Conservation (phyloP, 2,888 invertebrate species). For the Pseudanteris insignis region DNA sequence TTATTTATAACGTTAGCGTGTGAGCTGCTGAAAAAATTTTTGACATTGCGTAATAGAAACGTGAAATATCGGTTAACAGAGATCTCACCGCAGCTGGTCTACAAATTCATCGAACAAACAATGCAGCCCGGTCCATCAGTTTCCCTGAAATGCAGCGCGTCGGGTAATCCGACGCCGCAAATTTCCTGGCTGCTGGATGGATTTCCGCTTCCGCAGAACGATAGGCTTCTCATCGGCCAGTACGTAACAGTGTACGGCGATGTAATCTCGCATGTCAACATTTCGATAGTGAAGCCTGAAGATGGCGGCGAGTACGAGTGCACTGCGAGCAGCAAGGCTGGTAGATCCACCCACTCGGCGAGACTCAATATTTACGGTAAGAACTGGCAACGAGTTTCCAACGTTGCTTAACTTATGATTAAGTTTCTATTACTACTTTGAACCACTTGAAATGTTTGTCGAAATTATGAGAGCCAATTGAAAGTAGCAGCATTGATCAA, state of each 20-base stretch:
- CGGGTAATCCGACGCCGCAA: conserved; percentile 68
- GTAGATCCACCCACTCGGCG: conserved; percentile 67
- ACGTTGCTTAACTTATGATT: too few relatives aligned
- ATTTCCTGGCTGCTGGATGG: conserved; percentile 69
- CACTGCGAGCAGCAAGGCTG: conserved; percentile 68
- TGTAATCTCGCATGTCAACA: conserved; percentile 68
- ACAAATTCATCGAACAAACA: conserved; percentile 67
- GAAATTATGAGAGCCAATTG: too few relatives aligned
- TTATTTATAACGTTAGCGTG: too few relatives aligned
- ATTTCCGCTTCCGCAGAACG: conserved; percentile 67
- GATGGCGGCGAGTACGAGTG: conserved; percentile 71
- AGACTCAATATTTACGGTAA: conserved; percentile 71
- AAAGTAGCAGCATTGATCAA: too few relatives aligned
- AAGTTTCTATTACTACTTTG: background rate
- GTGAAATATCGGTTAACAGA: conserved; percentile 61
- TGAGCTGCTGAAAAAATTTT: too few relatives aligned
- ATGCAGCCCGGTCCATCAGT: conserved; percentile 68
- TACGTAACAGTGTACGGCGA: conserved; percentile 68
- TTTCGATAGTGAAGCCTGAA: conserved; percentile 66
- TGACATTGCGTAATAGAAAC: conserved; percentile 17
- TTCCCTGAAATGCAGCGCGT: conserved; percentile 67
- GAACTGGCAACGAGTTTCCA: conserved; percentile 20
- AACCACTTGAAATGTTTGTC: too few relatives aligned
- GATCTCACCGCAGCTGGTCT: conserved; percentile 68
- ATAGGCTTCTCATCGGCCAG: conserved; percentile 68